Evolutionary conservation across 2,888 invertebrate species (phyloP).

Genomic region (Biston betularia): DNA sequence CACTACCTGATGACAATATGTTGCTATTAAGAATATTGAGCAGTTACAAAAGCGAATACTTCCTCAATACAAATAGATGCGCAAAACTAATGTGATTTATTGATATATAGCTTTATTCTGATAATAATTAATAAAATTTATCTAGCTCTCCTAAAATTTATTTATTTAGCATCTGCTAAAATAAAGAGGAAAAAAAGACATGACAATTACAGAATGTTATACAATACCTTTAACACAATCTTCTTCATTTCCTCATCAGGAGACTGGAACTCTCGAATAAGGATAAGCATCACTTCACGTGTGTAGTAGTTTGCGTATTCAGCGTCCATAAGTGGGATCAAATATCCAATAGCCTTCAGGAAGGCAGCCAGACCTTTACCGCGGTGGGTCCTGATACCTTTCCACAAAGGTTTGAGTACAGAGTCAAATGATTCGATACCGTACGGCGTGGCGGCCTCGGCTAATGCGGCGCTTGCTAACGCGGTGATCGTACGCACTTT

Average conservation of each 20-base stretch:
- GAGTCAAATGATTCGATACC: constrained; percentile 99
- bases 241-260: constrained; percentile 99
- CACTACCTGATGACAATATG: constrained; percentile 89
- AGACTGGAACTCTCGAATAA: constrained; percentile 99
- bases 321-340: constrained; percentile 99
- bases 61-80: too few species aligned
- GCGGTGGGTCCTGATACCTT: constrained; percentile 96
- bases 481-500: constrained; percentile 99
- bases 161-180: too few species aligned
- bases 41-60: too few species aligned
- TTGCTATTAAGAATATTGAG: not conserved
- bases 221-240: constrained; percentile 97
- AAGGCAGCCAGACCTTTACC: constrained; percentile 99
- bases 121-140: too few species aligned
- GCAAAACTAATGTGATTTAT: too few species aligned
- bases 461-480: constrained; percentile 98
- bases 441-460: constrained; percentile 99
- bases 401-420: constrained; percentile 99
- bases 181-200: too few species aligned
- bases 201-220: not conserved
- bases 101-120: too few species aligned
- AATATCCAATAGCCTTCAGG: constrained; percentile 99
- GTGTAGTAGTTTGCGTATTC: constrained; percentile 99
- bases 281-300: constrained; percentile 98
- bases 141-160: too few species aligned